Evolutionary conservation across 2,888 invertebrate species (phyloP).

Genomic region (Lepidochrysops patricia): DNA sequence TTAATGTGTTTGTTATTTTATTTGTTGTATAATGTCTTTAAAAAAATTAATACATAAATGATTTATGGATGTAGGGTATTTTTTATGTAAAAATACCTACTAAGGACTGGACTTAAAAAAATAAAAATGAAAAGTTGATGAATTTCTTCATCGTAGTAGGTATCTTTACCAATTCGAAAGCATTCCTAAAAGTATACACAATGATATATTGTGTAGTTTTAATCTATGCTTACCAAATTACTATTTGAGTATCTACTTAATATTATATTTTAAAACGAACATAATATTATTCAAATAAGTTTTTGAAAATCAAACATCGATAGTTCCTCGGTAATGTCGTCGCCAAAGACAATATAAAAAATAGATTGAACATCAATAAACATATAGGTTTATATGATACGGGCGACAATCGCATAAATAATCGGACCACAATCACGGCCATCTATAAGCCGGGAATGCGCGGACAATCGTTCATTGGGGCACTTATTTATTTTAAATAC

Average conservation of each 20-base stretch:
- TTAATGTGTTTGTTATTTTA: neutral
- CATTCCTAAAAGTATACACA: too few relatives aligned
- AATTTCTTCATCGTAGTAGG: too few relatives aligned
- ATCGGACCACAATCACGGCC: constrained; percentile 41
- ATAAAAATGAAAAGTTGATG: too few relatives aligned
- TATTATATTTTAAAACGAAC: too few relatives aligned
- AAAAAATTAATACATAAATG: too few relatives aligned
- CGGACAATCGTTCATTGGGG: constrained; percentile 74
- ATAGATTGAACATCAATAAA: constrained; percentile 8
- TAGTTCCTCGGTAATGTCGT: neutral
- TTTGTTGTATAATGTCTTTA: neutral
- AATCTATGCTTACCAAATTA: neutral
- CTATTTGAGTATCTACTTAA: too few relatives aligned
- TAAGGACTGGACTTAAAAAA: too few relatives aligned
- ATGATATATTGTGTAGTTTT: neutral
- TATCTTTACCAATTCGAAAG: too few relatives aligned
- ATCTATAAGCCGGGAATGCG: constrained; percentile 52
- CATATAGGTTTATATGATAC: constrained; percentile 8
- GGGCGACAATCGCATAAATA: constrained; percentile 39
- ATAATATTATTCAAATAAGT: neutral
- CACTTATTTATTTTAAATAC: constrained; percentile 75
- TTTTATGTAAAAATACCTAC: too few relatives aligned
- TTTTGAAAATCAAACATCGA: neutral
- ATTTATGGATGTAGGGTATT: too few relatives aligned
- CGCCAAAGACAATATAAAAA: constrained; percentile 1